Evolutionary conservation across 2,113 vertebrate genomes (phyloP).

Genomic region (Notiomystis cincta): DNA sequence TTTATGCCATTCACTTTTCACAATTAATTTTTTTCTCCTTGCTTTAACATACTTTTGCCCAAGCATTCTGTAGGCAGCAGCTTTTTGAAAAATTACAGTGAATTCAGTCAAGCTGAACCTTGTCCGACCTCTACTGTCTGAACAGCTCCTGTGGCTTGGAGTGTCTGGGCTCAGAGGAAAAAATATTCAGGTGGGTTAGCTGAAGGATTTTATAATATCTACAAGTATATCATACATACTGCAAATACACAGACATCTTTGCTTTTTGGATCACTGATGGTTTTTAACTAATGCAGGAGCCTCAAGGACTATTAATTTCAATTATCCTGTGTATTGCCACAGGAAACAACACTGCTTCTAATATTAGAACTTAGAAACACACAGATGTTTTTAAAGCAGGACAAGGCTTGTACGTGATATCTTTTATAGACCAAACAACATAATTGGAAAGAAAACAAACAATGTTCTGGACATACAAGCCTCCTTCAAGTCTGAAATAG

Average conservation of each 20-base stretch:
- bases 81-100: neutral
- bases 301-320: neutral
- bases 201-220: neutral
- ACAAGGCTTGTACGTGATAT: neutral
- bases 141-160: neutral
- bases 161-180: neutral
- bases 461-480: neutral
- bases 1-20: neutral
- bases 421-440: neutral
- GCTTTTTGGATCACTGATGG: neutral
- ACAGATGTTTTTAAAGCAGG: neutral
- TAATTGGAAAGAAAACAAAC: neutral
- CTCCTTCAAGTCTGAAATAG: neutral
- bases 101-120: neutral
- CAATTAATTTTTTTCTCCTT: neutral
- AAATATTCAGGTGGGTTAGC: neutral
- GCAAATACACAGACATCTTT: neutral
- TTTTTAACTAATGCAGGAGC: neutral
- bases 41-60: neutral
- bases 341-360: neutral
- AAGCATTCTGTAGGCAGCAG: neutral
- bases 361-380: neutral
- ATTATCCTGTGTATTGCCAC: neutral
- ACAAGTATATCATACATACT: neutral
- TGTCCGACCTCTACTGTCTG: neutral